These are phyloP conservation scores for Loxodonta africana DNA, from an alignment of 2,113 vertebrate species.

Conservation along the genomic window DNA sequence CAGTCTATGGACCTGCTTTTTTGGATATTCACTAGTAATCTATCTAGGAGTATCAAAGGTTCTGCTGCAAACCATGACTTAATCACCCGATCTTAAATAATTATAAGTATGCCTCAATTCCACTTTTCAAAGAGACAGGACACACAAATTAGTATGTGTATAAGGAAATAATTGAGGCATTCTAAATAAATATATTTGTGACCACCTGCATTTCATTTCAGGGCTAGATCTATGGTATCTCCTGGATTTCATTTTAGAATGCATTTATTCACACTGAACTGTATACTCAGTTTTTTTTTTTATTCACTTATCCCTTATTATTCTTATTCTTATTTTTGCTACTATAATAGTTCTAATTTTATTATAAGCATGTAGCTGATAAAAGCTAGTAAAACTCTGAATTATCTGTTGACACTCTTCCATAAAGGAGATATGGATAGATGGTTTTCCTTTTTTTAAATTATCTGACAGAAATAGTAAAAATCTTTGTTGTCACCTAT, in stretches of 20 bases:
- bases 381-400: background rate
- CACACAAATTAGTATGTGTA: background rate
- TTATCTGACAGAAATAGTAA: background rate
- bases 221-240: background rate
- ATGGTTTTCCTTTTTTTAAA: background rate
- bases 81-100: conserved; percentile 34
- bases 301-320: background rate
- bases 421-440: background rate
- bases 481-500: background rate
- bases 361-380: conserved; percentile 35
- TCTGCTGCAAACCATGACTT: background rate
- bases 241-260: conserved; percentile 40
- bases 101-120: background rate
- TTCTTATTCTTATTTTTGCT: background rate
- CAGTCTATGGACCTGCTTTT: background rate
- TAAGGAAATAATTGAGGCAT: background rate
- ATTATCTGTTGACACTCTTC: conserved; percentile 2
- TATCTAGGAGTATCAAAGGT: background rate
- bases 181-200: conserved; percentile 23
- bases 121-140: background rate
- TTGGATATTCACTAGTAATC: background rate
- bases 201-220: conserved; percentile 11
- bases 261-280: background rate
- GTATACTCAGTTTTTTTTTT: background rate
- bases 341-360: conserved; percentile 26